These are phyloP conservation scores for Lamellibrachia satsuma DNA, from an alignment of 2,888 invertebrate genomes.

Conservation along the genomic window DNA sequence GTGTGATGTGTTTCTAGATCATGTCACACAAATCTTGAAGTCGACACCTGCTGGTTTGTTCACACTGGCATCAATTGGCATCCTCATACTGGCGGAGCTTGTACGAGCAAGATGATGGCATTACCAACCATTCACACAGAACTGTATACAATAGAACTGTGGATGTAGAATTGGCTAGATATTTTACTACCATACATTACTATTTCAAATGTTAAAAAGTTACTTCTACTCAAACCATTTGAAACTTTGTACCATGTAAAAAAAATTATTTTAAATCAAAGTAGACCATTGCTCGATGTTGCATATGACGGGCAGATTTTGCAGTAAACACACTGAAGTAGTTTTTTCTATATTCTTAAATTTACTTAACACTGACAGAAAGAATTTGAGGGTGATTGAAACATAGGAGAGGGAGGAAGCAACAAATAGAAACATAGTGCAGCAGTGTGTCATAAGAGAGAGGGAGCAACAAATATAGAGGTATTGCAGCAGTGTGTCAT, in stretches of 20 bases:
- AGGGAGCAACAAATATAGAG: too few species aligned
- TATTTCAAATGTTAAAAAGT: neutral
- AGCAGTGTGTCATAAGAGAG: too few species aligned
- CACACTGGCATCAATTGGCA: slow-evolving; percentile 1
- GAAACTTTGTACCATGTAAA: neutral
- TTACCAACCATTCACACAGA: neutral
- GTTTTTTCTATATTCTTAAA: too few species aligned
- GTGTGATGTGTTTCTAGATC: neutral
- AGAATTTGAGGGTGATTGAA: too few species aligned
- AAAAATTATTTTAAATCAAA: neutral
- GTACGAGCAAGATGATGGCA: neutral
- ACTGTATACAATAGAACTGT: neutral
- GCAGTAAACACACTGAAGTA: neutral
- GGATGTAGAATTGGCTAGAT: neutral
- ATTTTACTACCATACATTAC: neutral
- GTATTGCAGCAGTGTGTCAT: too few species aligned
- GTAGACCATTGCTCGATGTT: neutral
- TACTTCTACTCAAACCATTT: neutral
- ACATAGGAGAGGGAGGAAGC: too few species aligned
- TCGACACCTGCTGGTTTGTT: neutral
- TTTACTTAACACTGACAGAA: too few species aligned
- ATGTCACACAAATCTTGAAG: neutral
- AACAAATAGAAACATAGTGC: too few species aligned
- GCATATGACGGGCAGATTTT: neutral
- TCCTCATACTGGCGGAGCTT: neutral